Evolutionary conservation across 2,888 invertebrate genomes (phyloP).

Genomic region (Caradrina clavipalpis): DNA sequence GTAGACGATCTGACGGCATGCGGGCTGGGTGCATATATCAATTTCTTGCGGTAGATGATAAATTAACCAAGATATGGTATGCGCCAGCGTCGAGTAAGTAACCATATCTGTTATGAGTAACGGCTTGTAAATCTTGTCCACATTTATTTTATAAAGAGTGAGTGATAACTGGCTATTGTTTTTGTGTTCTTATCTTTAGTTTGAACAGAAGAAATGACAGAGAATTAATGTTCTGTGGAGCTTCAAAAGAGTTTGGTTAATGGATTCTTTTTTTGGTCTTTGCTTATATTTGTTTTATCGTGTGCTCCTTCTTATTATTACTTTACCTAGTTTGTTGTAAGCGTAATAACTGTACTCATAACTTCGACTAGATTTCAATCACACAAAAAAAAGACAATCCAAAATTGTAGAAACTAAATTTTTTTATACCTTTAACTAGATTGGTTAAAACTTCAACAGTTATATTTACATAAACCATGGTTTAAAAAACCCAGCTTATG

Average conservation of each 20-base stretch:
- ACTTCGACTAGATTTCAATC: background rate
- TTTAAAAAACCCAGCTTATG: background rate
- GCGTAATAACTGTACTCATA: background rate
- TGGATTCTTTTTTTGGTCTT: slow-evolving; percentile 10
- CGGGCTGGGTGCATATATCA: slow-evolving; percentile 79
- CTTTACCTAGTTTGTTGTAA: no score
- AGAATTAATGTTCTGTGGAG: slow-evolving; percentile 29
- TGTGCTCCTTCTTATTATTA: background rate
- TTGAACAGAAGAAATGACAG: slow-evolving; percentile 39
- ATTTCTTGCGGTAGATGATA: slow-evolving; percentile 83
- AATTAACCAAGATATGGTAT: slow-evolving; percentile 80
- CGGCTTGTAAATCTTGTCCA: slow-evolving; percentile 56
- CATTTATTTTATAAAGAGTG: slow-evolving; percentile 59
- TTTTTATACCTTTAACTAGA: background rate
- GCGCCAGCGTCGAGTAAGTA: slow-evolving; percentile 70
- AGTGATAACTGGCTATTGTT: slow-evolving; percentile 66
- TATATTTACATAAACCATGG: background rate
- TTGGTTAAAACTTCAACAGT: background rate
- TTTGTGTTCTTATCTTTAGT: slow-evolving; percentile 48
- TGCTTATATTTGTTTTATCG: background rate
- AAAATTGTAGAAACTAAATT: background rate
- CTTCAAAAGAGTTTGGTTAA: slow-evolving; percentile 4
- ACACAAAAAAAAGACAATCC: no score
- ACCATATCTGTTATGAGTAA: slow-evolving; percentile 68
- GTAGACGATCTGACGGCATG: slow-evolving; percentile 70